Conservation (phyloP, 2,888 invertebrate genomes). For the Aleiodes leptofemur region DNA sequence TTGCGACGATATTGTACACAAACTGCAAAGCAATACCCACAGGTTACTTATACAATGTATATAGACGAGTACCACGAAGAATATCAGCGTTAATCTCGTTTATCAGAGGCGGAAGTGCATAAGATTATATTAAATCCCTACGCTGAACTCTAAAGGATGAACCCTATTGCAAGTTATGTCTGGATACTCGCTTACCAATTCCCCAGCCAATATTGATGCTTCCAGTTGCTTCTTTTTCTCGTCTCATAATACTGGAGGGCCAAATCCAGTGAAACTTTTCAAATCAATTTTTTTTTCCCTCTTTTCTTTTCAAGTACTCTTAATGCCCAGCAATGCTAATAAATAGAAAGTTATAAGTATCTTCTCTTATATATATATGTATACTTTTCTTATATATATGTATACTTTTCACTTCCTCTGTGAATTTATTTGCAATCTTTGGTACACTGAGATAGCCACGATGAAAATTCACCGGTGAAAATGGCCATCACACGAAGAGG, state of each 20-base stretch:
- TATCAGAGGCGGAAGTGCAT: conserved; percentile 64
- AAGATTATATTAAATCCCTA: conserved; percentile 66
- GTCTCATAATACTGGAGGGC: not conserved
- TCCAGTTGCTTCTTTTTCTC: conserved; percentile 13
- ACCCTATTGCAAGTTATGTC: conserved; percentile 65
- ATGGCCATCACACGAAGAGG: conserved; percentile 3
- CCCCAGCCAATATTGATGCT: conserved; percentile 33
- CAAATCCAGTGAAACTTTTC: conserved; percentile 19
- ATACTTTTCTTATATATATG: too few relatives aligned
- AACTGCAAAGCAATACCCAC: conserved; percentile 34
- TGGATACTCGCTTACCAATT: conserved; percentile 8
- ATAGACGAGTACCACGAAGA: conserved; percentile 9
- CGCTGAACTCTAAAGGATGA: conserved; percentile 64
- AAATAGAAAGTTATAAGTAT: conserved; percentile 1
- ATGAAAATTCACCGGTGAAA: not conserved
- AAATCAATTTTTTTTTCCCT: conserved; percentile 20
- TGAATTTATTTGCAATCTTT: too few relatives aligned
- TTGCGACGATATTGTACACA: conserved; percentile 19
- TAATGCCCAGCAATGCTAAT: conserved; percentile 25
- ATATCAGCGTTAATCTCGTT: conserved; percentile 64
- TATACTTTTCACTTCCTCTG: too few relatives aligned
- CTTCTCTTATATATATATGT: too few relatives aligned
- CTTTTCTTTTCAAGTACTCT: not conserved
- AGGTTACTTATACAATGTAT: conserved; percentile 6
- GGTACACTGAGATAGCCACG: not conserved